phyloP scores from a whole-genome alignment of 1,140 invertebrate genomes.

The Physella acuta region DNA sequence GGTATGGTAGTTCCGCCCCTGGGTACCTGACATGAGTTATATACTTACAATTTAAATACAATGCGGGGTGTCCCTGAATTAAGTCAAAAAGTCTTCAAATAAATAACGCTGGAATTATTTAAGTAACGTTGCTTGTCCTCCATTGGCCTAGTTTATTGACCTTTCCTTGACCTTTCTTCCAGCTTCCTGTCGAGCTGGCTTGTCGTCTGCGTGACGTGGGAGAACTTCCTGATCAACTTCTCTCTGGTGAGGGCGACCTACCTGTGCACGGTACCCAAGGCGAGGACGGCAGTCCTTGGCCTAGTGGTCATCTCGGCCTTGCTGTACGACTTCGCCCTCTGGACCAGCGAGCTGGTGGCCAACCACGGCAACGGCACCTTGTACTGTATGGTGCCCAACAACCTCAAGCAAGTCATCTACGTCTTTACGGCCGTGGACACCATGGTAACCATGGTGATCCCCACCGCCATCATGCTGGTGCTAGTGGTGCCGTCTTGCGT shows the following conservation, averaged over 20 bases:
- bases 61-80: no score
- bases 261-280: constrained; percentile 76
- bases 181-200: constrained; percentile 80
- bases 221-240: constrained; percentile 78
- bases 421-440: constrained; percentile 73
- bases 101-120: no score
- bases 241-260: constrained; percentile 74
- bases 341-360: constrained; percentile 61
- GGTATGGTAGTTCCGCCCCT: no score
- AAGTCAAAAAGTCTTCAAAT: no score
- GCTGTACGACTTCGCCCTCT: constrained; percentile 67
- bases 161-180: no score
- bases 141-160: no score
- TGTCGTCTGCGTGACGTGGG: constrained; percentile 81
- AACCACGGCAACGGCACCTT: constrained; percentile 26
- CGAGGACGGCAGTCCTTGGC: constrained; percentile 66
- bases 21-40: no score
- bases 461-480: constrained; percentile 70
- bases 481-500: constrained; percentile 74
- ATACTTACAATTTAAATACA: no score
- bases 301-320: constrained; percentile 65
- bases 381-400: constrained; percentile 21
- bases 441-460: constrained; percentile 71
- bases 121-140: no score
- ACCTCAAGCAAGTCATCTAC: constrained; percentile 35